These are phyloP conservation scores for Uloborus plumipes DNA, from an alignment of 2,888 invertebrate genomes.

Conservation along the genomic window DNA sequence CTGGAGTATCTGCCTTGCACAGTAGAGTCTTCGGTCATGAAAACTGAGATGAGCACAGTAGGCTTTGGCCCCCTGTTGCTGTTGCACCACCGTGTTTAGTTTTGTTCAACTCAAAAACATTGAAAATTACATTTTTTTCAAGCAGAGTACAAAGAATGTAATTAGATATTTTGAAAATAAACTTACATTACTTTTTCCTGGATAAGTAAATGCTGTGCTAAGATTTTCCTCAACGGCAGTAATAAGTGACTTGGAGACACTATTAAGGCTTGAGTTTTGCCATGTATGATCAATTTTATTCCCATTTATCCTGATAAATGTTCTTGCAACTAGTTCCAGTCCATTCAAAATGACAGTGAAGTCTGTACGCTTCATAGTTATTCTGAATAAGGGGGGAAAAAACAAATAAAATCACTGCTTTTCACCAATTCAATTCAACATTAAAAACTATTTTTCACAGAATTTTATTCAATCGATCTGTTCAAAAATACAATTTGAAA, in stretches of 20 bases:
- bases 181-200: slow-evolving; percentile 46
- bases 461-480: background rate
- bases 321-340: slow-evolving; percentile 34
- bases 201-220: slow-evolving; percentile 29
- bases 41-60: no score
- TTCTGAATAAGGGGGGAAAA: background rate
- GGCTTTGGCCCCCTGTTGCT: no score
- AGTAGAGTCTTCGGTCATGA: no score
- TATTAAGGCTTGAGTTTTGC: slow-evolving; percentile 40
- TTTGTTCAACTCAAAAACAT: no score
- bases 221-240: slow-evolving; percentile 40
- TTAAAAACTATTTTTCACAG: background rate
- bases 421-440: background rate
- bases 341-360: slow-evolving; percentile 41
- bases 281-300: slow-evolving; percentile 32
- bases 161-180: no score
- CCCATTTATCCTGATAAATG: slow-evolving; percentile 31
- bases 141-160: no score
- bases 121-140: no score
- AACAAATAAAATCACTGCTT: background rate
- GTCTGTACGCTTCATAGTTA: slow-evolving; percentile 47
- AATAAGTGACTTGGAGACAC: slow-evolving; percentile 26
- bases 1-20: no score
- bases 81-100: no score
- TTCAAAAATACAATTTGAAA: no score